Percentiles rank a stretch among this genome's conserved stretches.
Evolutionary conservation across 2,888 invertebrate species (phyloP).

Genomic region (Caenorhabditis wallacei): DNA sequence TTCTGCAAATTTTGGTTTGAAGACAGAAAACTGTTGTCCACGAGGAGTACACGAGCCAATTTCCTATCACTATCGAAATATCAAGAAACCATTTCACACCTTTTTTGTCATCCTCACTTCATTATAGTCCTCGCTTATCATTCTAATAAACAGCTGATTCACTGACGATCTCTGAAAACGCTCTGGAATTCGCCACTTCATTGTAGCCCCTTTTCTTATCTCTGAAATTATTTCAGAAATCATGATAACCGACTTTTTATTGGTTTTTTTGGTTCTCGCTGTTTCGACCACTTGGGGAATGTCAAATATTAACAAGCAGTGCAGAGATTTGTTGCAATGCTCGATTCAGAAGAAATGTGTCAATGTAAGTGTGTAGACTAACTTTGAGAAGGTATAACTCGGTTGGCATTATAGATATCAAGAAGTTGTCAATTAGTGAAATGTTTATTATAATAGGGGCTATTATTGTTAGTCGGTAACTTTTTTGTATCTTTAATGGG

Average conservation of each 20-base stretch:
- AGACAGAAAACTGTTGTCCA: too few species aligned
- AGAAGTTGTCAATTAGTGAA: too few species aligned
- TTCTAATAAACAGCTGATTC: conserved; percentile 14
- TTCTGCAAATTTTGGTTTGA: neutral
- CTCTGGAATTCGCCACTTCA: conserved; percentile 20
- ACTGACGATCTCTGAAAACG: conserved; percentile 3
- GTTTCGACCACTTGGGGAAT: conserved; percentile 8
- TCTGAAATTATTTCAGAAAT: conserved; percentile 3
- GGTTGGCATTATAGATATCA: too few species aligned
- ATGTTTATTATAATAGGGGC: too few species aligned
- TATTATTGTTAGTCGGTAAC: too few species aligned
- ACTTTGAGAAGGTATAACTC: too few species aligned
- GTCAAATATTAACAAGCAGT: conserved; percentile 73
- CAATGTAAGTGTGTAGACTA: conserved; percentile 64
- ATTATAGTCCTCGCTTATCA: conserved; percentile 6
- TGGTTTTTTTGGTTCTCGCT: conserved; percentile 18
- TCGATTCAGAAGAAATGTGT: conserved; percentile 77
- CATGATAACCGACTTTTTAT: conserved; percentile 49
- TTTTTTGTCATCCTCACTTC: conserved; percentile 35
- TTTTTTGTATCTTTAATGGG: too few species aligned
- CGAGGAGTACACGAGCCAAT: too few species aligned
- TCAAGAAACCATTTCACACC: conserved; percentile 36
- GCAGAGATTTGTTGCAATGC: conserved; percentile 75
- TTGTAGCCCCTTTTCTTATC: conserved; percentile 28
- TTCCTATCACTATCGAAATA: conserved; percentile 17